Percentiles rank a stretch among this genome's conserved stretches.
Evolutionary conservation across 2,113 vertebrate genomes (phyloP).

Genomic region (Rostratula benghalensis): DNA sequence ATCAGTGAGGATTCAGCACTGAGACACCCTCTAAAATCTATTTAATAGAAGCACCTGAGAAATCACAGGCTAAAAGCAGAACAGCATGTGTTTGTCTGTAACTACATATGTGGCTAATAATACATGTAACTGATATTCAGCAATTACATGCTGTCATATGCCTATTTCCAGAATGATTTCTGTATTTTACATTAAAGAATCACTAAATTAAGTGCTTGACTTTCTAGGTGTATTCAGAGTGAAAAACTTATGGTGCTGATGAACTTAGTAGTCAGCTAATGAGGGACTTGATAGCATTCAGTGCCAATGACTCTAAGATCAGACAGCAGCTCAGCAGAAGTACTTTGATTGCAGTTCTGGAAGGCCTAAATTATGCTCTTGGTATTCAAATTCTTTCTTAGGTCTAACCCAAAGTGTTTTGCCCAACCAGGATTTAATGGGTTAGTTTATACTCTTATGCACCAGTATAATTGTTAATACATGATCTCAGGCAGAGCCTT

Average conservation of each 20-base stretch:
- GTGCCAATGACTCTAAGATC: neutral
- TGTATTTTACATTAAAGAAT: neutral
- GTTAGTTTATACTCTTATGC: neutral
- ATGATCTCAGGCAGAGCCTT: neutral
- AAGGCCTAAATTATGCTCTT: neutral
- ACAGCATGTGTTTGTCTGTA: neutral
- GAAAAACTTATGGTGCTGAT: neutral
- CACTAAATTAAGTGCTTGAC: neutral
- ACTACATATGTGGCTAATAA: neutral
- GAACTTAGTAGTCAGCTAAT: neutral
- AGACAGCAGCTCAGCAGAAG: neutral
- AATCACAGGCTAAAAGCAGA: neutral
- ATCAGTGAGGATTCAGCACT: neutral
- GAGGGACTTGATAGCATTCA: neutral
- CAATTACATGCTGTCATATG: neutral
- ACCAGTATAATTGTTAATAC: neutral
- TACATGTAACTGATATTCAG: neutral
- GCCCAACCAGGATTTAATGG: neutral
- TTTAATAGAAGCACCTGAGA: neutral
- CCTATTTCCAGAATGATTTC: neutral
- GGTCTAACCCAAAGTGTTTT: neutral
- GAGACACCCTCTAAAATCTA: neutral
- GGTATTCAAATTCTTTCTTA: neutral
- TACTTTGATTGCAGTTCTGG: neutral
- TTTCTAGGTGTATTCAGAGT: neutral